phyloP scores from a whole-genome alignment of 2,797 vertebrate species.

The Mormyrops attenuatus region DNA sequence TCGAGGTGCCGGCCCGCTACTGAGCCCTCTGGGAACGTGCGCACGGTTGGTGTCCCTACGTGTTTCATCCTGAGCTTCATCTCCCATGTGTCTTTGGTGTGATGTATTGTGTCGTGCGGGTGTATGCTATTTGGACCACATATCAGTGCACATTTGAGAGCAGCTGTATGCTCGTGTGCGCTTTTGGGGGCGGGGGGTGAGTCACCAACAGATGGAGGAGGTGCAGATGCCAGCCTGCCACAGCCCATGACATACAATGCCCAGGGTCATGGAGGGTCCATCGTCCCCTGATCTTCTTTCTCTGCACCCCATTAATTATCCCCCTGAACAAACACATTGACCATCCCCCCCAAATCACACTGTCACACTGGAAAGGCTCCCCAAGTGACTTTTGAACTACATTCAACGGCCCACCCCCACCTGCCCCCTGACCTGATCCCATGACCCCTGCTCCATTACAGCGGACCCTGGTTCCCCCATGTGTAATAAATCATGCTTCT shows the following conservation, averaged over 20 bases:
- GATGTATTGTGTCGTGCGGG: not conserved
- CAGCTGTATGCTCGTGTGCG: conserved; percentile 42
- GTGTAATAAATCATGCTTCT: conserved; percentile 72
- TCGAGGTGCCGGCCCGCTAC: conserved; percentile 56
- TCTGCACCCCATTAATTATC: conserved; percentile 43
- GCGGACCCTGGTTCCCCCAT: conserved; percentile 45
- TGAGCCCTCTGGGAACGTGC: conserved; percentile 28
- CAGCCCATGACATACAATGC: not conserved
- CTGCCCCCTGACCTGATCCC: conserved; percentile 53
- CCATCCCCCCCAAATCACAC: conserved; percentile 46
- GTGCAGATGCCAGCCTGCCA: conserved; percentile 36
- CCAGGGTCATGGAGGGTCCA: conserved; percentile 24
- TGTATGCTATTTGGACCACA: conserved; percentile 38
- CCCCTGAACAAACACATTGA: conserved; percentile 45
- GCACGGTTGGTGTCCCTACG: not conserved
- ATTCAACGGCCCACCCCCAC: conserved; percentile 53
- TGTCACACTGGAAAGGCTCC: conserved; percentile 54
- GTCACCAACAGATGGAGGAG: conserved; percentile 47
- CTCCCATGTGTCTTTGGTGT: not conserved
- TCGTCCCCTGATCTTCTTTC: conserved; percentile 28
- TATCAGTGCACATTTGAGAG: conserved; percentile 51
- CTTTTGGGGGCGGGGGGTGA: conserved; percentile 39
- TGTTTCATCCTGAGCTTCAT: not conserved
- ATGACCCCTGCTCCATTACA: conserved; percentile 37
- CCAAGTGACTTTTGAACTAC: conserved; percentile 66